Base-by-base conservation (phyloP, 2,797 vertebrate species). In the Argyrosomus regius region DNA sequence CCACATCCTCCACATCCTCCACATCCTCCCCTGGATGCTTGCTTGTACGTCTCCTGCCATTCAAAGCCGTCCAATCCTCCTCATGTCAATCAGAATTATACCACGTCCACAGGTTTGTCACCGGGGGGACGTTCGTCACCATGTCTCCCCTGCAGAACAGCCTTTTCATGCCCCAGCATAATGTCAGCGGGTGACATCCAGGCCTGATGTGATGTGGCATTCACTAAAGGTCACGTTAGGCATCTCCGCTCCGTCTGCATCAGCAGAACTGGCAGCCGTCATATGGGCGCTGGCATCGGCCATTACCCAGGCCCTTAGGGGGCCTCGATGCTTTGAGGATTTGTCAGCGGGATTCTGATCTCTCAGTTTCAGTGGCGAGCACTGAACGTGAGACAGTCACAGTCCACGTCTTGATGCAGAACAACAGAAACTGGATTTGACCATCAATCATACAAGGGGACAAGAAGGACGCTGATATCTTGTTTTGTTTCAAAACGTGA, bases 141-240 rank as follows among this genome's bases (percentile, higher is more conserved):
- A 80, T 79, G 87, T 86, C 93, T 78, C 86, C 94, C 95, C 90
- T 94, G 92, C 91, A 94, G 96, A 96, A 96, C 96, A 96, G 96
- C 96, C 96, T 97, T 96, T 93, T 96, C 96, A 97, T 96, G 95
- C 95, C 95, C 92, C 96, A 90, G 96, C 96, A 97, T 96, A 96
- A 96, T 97, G 96, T 97, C 96, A 96, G 95, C 93, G 95, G 96
- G 96, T 97, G 97, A 98, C 97, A 96, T 97, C 96, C 96, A 96
- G 96, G 96, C 96, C 96, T 97, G 93, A 97, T 98, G 96, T 96
- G 97, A 97, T 97, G 96, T 97, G 97, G 96, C 97, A 98, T 99
- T 99, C 97, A 96, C 95, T 95, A 98, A 99, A 99, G 97, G 97
- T 98, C 97, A 97, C 84, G 93, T 95, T 96, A 96, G 94, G 96